Evolutionary conservation across 2,113 vertebrate species (phyloP).

Genomic region (Columba janthina): DNA sequence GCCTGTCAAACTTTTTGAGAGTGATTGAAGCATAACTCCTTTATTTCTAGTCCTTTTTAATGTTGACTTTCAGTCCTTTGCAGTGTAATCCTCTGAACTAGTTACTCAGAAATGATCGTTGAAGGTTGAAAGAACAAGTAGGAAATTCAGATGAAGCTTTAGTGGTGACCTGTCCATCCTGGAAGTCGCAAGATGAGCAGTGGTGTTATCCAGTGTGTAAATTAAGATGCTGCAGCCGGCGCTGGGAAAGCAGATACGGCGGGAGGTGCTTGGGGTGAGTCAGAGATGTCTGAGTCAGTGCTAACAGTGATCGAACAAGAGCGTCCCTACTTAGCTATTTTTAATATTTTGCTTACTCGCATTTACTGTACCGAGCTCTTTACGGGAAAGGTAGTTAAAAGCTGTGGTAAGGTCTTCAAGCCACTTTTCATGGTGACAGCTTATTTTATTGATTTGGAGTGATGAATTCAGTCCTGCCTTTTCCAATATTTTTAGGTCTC

Average conservation of each 20-base stretch:
- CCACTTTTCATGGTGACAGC: neutral
- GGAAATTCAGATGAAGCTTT: neutral
- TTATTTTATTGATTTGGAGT: neutral
- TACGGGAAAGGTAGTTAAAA: constrained; percentile 26
- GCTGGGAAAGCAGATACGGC: rapidly evolving
- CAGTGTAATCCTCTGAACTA: rapidly evolving
- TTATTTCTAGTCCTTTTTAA: neutral
- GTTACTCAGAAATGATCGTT: rapidly evolving
- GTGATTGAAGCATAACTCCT: neutral
- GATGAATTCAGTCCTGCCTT: neutral
- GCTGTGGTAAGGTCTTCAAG: neutral
- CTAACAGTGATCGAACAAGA: neutral
- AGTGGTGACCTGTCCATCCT: rapidly evolving
- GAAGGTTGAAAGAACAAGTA: rapidly evolving
- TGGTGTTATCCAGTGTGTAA: neutral
- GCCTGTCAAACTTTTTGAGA: neutral
- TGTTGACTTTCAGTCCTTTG: neutral
- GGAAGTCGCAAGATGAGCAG: rapidly evolving
- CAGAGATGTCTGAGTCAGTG: neutral
- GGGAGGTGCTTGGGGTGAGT: neutral
- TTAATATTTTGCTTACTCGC: constrained; percentile 61
- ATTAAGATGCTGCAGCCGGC: neutral
- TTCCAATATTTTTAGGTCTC: neutral
- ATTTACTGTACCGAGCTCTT: constrained; percentile 31
- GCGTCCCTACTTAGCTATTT: constrained; percentile 15